phyloP scores from a whole-genome alignment of 2,797 vertebrate genomes.

The Pseudochirops corinnae region DNA sequence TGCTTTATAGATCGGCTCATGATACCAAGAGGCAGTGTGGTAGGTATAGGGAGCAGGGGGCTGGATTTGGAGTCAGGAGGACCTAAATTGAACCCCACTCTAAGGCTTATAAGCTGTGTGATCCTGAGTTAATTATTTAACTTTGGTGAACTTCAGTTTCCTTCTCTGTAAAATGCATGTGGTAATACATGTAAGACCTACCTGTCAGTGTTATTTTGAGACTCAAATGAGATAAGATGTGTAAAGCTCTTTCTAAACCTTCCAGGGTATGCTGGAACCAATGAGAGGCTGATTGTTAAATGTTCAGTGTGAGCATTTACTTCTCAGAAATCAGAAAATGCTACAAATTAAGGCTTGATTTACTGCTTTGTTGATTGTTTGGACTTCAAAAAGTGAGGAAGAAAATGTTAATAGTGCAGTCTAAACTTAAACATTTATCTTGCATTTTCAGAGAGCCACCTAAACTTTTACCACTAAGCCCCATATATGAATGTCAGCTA shows the following conservation, averaged over 20 bases:
- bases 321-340: too few species aligned
- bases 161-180: neutral
- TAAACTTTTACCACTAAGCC: neutral
- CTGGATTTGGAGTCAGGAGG: neutral
- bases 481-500: neutral
- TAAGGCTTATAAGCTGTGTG: neutral
- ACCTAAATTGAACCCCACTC: neutral
- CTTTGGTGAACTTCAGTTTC: neutral
- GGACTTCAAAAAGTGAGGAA: neutral
- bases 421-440: neutral
- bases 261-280: neutral
- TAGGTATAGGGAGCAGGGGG: neutral
- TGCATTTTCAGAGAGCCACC: neutral
- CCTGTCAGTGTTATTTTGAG: neutral
- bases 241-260: neutral
- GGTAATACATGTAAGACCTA: neutral
- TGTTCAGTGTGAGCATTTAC: too few species aligned
- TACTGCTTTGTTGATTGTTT: neutral
- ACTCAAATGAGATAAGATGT: neutral
- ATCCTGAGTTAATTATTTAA: neutral
- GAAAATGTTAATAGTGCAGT: neutral
- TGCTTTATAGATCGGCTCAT: too few species aligned
- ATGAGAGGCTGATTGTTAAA: neutral
- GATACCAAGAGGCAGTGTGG: neutral
- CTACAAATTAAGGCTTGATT: neutral